Evolutionary conservation across 1,140 invertebrate genomes (phyloP).

Genomic region (Sesamia nonagrioides): DNA sequence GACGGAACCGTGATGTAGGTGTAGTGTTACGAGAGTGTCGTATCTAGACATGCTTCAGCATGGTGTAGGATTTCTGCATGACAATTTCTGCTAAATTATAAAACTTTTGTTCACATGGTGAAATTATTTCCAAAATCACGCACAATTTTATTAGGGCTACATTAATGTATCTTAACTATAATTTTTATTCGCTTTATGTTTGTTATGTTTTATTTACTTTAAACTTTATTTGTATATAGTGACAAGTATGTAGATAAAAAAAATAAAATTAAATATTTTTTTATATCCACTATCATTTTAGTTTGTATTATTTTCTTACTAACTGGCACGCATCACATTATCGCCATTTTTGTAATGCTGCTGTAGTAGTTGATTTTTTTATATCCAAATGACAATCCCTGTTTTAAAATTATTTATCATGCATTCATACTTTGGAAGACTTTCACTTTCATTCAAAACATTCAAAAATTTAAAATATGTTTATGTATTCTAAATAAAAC

Average conservation of each 20-base stretch:
- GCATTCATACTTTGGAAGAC: too few species aligned
- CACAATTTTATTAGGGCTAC: conserved; percentile 25
- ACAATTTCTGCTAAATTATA: conserved; percentile 4
- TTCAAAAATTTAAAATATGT: too few species aligned
- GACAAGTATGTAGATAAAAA: conserved; percentile 39
- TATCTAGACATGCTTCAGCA: conserved; percentile 25
- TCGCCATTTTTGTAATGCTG: conserved; percentile 1
- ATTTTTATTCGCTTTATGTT: conserved; percentile 44
- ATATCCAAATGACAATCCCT: not conserved
- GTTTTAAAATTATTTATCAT: not conserved
- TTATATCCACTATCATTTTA: conserved; percentile 44
- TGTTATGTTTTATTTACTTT: conserved; percentile 46
- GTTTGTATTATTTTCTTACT: conserved; percentile 43
- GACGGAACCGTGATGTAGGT: not conserved
- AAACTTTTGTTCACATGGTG: conserved; percentile 15
- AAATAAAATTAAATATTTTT: conserved; percentile 48
- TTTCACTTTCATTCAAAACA: too few species aligned
- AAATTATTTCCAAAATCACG: conserved; percentile 25
- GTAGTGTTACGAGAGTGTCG: conserved; percentile 4
- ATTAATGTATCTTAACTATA: conserved; percentile 38
- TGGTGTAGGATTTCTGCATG: conserved; percentile 31
- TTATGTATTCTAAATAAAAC: too few species aligned
- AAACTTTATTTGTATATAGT: conserved; percentile 46
- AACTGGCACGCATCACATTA: conserved; percentile 18
- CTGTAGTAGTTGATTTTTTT: not conserved